These are phyloP conservation scores for Pemphredon lugubris DNA, from an alignment of 2,888 invertebrate species.

Conservation along the genomic window DNA sequence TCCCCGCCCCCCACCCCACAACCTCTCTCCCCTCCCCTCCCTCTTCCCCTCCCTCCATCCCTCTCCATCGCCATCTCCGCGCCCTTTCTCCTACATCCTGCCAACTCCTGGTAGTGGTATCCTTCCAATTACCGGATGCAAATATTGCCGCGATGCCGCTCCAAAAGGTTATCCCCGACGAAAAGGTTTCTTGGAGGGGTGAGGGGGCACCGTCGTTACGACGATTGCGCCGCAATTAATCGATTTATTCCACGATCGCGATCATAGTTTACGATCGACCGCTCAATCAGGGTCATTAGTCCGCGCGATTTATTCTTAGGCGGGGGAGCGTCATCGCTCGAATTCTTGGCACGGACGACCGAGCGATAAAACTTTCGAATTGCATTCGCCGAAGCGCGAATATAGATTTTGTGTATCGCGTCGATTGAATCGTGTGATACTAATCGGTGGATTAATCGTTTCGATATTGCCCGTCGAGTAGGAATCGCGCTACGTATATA, in stretches of 20 bases:
- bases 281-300: slow-evolving; percentile 57
- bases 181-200: slow-evolving; percentile 21
- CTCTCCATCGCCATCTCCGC: not conserved
- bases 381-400: slow-evolving; percentile 14
- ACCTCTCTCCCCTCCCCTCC: not conserved
- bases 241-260: slow-evolving; percentile 44
- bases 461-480: no score
- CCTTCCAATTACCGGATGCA: slow-evolving; percentile 56
- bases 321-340: slow-evolving; percentile 37
- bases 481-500: no score
- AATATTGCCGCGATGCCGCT: slow-evolving; percentile 38
- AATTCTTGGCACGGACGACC: slow-evolving; percentile 30
- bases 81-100: slow-evolving; percentile 1
- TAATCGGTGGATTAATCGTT: no score
- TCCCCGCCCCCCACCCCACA: no score
- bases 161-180: slow-evolving; percentile 25
- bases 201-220: slow-evolving; percentile 17
- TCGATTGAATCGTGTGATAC: no score
- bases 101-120: slow-evolving; percentile 10
- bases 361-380: slow-evolving; percentile 43
- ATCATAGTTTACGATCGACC: slow-evolving; percentile 7
- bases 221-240: slow-evolving; percentile 52
- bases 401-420: slow-evolving; percentile 26
- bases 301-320: slow-evolving; percentile 52
- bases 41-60: not conserved